These are phyloP conservation scores for Euphonia xanthogaster DNA, from an alignment of 2,797 vertebrate species.

Conservation along the genomic window DNA sequence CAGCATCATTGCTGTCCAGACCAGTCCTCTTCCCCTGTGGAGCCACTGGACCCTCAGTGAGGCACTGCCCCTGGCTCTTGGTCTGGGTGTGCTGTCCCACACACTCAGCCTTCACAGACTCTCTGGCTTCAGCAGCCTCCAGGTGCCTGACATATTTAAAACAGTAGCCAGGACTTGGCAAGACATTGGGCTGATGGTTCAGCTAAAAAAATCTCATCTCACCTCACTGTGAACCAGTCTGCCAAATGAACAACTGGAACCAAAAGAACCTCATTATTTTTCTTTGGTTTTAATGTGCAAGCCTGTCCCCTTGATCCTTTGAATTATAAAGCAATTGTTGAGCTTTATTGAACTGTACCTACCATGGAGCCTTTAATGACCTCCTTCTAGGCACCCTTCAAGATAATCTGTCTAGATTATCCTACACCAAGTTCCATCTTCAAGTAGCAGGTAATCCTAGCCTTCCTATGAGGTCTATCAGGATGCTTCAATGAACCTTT, in stretches of 20 bases:
- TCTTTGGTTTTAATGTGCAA: neutral
- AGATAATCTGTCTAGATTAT: neutral
- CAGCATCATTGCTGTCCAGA: neutral
- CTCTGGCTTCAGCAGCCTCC: neutral
- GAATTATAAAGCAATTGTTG: neutral
- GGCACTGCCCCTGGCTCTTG: neutral
- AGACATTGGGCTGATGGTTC: neutral
- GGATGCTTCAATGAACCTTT: neutral
- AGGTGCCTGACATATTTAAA: neutral
- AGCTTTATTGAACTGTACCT: neutral
- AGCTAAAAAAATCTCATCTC: neutral
- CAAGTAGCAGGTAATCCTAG: neutral
- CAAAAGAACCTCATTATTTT: neutral
- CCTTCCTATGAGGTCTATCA: neutral
- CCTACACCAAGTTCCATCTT: neutral
- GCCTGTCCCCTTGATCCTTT: neutral
- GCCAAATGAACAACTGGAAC: neutral
- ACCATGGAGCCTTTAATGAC: neutral
- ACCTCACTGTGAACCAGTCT: neutral
- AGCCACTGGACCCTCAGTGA: fast-evolving
- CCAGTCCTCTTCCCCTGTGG: neutral
- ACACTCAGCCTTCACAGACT: neutral
- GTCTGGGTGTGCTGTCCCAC: neutral
- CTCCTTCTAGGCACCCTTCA: neutral
- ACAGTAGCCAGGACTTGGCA: neutral